Conservation (phyloP, 2,113 vertebrate genomes). For the Trematomus loennbergii region DNA sequence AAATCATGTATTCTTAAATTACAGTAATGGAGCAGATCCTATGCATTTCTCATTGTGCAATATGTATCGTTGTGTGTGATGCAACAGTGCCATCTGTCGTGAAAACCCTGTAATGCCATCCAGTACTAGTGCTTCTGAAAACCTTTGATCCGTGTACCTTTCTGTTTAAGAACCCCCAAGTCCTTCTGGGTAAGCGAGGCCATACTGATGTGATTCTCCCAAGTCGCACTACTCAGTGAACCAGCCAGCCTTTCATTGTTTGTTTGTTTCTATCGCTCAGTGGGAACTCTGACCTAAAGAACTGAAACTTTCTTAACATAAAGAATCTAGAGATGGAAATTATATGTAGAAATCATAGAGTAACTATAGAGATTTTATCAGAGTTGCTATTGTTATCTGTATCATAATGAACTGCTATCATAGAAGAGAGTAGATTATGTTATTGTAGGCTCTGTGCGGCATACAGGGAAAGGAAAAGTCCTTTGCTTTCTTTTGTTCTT, state of each 20-base stretch:
- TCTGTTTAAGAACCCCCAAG: conserved; percentile 54
- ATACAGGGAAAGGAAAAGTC: conserved; percentile 55
- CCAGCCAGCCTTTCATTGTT: conserved; percentile 80
- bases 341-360: conserved; percentile 80
- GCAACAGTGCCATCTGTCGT: conserved; percentile 80
- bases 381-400: conserved; percentile 80
- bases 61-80: conserved; percentile 74
- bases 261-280: conserved; percentile 69
- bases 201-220: conserved; percentile 68
- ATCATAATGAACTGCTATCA: conserved; percentile 73
- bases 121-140: conserved; percentile 56
- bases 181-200: conserved; percentile 62
- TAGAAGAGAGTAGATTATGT: conserved; percentile 71
- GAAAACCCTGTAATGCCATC: conserved; percentile 71
- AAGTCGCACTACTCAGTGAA: conserved; percentile 79
- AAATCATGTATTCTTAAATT: conserved; percentile 55
- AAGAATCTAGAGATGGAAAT: conserved; percentile 72
- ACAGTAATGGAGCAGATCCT: conserved; percentile 64
- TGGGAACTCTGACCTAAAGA: conserved; percentile 68
- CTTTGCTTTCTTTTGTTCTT: conserved; percentile 55
- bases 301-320: conserved; percentile 66
- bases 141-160: conserved; percentile 46
- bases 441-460: conserved; percentile 63
- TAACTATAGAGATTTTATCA: conserved; percentile 82
- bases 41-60: conserved; percentile 78